Conservation (phyloP, 2,888 invertebrate genomes). For the Nomada fucata region DNA sequence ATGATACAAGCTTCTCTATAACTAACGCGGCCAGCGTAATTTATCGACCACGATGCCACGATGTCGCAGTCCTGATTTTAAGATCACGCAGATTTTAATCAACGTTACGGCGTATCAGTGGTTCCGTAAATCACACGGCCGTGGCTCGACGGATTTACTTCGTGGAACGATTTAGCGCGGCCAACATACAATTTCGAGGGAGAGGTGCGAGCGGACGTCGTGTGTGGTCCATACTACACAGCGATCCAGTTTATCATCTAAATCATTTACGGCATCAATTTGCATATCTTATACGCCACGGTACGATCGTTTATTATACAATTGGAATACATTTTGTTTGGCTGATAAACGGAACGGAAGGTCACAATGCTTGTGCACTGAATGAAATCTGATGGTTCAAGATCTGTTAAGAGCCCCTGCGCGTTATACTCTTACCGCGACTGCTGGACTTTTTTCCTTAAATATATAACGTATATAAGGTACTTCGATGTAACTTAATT, state of each 20-base stretch:
- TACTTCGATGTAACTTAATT: neutral
- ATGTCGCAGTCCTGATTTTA: conserved; percentile 17
- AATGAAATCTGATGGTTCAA: neutral
- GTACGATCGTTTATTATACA: conserved; percentile 55
- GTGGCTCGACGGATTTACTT: conserved; percentile 50
- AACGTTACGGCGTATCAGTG: conserved; percentile 34
- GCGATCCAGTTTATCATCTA: conserved; percentile 63
- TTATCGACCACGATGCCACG: conserved; percentile 15
- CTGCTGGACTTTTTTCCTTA: neutral
- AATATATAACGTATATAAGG: no score
- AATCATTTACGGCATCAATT: conserved; percentile 64
- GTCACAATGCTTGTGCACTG: conserved; percentile 22
- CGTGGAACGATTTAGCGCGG: conserved; percentile 60
- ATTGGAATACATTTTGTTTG: conserved; percentile 49
- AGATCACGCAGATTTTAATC: conserved; percentile 41
- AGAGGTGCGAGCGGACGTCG: conserved; percentile 45
- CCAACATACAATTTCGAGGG: conserved; percentile 61
- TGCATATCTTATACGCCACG: conserved; percentile 57
- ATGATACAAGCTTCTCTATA: conserved; percentile 28
- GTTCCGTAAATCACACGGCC: conserved; percentile 62
- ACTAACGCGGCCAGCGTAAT: conserved; percentile 23
- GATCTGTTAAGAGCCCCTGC: neutral
- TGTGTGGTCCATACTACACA: conserved; percentile 49
- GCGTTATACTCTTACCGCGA: neutral
- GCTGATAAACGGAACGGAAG: conserved; percentile 36